phyloP scores from a whole-genome alignment of 2,113 vertebrate genomes.

The Hippocampus comes region DNA sequence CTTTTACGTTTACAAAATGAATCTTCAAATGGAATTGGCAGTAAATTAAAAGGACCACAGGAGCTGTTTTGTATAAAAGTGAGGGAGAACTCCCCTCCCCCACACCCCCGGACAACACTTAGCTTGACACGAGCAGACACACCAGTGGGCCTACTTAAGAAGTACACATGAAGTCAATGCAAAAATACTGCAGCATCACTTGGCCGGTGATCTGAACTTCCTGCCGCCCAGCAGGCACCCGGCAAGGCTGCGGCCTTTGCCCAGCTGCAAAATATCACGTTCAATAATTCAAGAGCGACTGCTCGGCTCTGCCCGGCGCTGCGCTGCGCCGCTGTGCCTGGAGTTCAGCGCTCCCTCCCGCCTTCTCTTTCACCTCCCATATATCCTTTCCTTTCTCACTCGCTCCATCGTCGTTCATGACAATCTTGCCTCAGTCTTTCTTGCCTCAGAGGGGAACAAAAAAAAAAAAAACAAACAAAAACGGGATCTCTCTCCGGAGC shows the following conservation, averaged over 20 bases:
- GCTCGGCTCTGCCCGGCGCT: conserved; percentile 15
- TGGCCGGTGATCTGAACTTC: neutral
- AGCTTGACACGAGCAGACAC: neutral
- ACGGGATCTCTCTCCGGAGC: neutral
- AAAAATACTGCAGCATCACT: neutral
- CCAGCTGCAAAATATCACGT: conserved; percentile 63
- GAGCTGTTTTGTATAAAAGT: neutral
- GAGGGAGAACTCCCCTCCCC: too few species aligned
- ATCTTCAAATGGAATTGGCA: neutral
- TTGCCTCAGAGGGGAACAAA: neutral
- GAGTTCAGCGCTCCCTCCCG: neutral
- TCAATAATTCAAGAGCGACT: conserved; percentile 72
- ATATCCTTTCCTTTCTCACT: neutral
- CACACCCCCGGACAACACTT: neutral
- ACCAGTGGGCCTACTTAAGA: neutral
- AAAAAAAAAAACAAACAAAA: neutral
- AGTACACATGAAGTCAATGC: neutral
- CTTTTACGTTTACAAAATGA: neutral
- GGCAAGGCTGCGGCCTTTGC: conserved; percentile 42
- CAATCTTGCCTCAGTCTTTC: neutral
- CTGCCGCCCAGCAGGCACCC: conserved; percentile 39
- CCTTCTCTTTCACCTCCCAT: conserved; percentile 18
- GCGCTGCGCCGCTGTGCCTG: conserved; percentile 31
- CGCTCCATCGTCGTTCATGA: neutral
- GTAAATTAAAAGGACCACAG: neutral